Evolutionary conservation across 2,888 invertebrate species (phyloP), one percentile per base, ranked within the genome.

Genomic region (Himalopsyche tibetana): DNA sequence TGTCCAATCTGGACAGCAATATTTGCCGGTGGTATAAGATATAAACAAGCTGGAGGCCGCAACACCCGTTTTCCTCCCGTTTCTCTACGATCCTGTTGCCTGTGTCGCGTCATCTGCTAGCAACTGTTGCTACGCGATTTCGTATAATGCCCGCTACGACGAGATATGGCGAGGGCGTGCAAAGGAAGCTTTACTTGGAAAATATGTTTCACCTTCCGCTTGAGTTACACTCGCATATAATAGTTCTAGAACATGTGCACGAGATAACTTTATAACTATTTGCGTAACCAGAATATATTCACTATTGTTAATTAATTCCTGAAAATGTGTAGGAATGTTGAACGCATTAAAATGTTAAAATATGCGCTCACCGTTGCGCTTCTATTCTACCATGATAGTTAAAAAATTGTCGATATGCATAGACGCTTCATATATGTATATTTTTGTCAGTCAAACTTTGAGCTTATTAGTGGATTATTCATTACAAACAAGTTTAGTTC

Each of bases 91-190:
- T 51, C 83, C 28, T 84, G 12, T 51, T 80, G 36, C 40, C 55
- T 80, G 38, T 82, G 69, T 38, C n/a, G 55, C 83, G 84, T 82
- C 85, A 85, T 84, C 83, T 88, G 87, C 82, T 84, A 84, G 86
- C 85, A 87, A 88, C 86, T 85, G 88, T 88, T 88, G 88, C 88
- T 88, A 88, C 56, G 84, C 56, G 84, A 79, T 84, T 79, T 69
- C 63, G 19, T 82, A 82, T 85, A 82, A 85, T 19, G 36, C 80
- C 82, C 40, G 63, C 80, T 80, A 40, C 80, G 38, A 17, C 80
- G 80, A 80, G 40, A 38, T 80, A 80, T 42, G 80, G 42, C 80
- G 80, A n/a, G 80, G 80, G 80, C 38, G 80, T 38, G 40, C 40
- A 2, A 40, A 36, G 28, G 19, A 79, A 36, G 79, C n/a, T 40